Evolutionary conservation across 1,140 invertebrate genomes (phyloP), one percentile per base, ranked within the genome.

Genomic region (Caenorhabditis brenneri): DNA sequence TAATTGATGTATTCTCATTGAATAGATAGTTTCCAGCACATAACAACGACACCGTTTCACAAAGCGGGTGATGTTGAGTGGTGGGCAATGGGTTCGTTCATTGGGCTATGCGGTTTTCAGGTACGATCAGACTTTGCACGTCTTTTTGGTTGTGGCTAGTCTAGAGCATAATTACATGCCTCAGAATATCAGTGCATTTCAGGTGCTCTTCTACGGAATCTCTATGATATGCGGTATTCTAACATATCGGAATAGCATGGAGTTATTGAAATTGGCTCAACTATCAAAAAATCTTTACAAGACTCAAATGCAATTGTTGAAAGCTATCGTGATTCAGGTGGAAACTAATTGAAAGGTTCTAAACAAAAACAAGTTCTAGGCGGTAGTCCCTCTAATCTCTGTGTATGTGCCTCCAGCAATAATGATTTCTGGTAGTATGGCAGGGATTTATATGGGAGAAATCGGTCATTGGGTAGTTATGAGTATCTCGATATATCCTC

Each of bases 301-400:
- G 31, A 65, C 58, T 5, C 58, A 65, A n/a, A 65, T 65, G 58
- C 58, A 65, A 36, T 24, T 65, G 29, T n/a, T 65, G 15, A 65
- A 31, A 33, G 58, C 58, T 33, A 65, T 65, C 19, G 58, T 65
- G 29, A 65, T 65, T 33, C 58, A 60, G 19, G 58, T 60, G n/a
- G n/a, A n/a, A 24, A 27, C 2, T 27, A 55, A 6, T 4, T 19
- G 12, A 6, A 15, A 10, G 12, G n/a, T 16, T 19, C 12, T n/a
- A 51, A 55, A 2, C 0, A 24, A 15, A 27, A 27, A 55, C 22
- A 10, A 10, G 7, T 27, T 55, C 15, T 22, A 65, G 58, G 58
- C 58, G 4, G 29, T 65, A 4, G 31, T 36, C 12, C 58, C 58
- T 2, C 19, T 65, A 19, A n/a, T 33, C 5, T 65, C 31, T 5